A percentile compares a stretch with the other conserved stretches of the same genome.
phyloP scores from a whole-genome alignment of 92 coral and sea anemone species.

The Isaurus tuberculatus region DNA sequence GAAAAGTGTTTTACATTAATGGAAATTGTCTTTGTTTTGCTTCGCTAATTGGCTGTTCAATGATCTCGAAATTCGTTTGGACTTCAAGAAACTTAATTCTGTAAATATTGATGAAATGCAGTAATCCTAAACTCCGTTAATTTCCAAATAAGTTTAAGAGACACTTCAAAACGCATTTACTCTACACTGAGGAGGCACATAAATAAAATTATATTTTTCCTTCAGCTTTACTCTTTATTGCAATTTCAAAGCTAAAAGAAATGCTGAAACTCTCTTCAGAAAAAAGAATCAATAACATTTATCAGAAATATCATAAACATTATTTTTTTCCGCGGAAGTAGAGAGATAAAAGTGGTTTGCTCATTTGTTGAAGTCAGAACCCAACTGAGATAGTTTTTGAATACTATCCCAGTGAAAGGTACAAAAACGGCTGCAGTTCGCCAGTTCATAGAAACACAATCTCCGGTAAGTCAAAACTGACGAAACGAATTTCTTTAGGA shows the following conservation, averaged over 20 bases:
- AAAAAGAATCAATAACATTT: not conserved
- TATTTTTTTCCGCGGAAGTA: not conserved
- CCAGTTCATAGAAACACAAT: not conserved
- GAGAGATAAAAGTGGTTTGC: not conserved
- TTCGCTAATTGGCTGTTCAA: constrained; percentile 3
- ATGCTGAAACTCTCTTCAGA: not conserved
- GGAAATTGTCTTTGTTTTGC: constrained; percentile 6
- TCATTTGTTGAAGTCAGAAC: not conserved
- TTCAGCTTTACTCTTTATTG: not conserved
- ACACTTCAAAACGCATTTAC: not conserved
- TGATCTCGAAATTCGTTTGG: constrained; percentile 1
- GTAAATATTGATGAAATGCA: constrained; percentile 3
- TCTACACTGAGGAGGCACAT: not conserved
- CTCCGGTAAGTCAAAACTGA: not conserved
- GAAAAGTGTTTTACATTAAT: not conserved
- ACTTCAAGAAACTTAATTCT: constrained; percentile 1
- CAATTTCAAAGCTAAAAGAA: not conserved
- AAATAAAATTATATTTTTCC: not conserved
- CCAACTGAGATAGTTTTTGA: not conserved
- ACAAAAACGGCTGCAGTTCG: not conserved
- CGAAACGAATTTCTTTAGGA: not conserved
- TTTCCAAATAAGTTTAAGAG: not conserved
- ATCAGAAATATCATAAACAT: not conserved
- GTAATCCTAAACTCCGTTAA: not conserved
- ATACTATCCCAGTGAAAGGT: not conserved